phyloP scores from a whole-genome alignment of 2,113 vertebrate species.

The Calonectris borealis region DNA sequence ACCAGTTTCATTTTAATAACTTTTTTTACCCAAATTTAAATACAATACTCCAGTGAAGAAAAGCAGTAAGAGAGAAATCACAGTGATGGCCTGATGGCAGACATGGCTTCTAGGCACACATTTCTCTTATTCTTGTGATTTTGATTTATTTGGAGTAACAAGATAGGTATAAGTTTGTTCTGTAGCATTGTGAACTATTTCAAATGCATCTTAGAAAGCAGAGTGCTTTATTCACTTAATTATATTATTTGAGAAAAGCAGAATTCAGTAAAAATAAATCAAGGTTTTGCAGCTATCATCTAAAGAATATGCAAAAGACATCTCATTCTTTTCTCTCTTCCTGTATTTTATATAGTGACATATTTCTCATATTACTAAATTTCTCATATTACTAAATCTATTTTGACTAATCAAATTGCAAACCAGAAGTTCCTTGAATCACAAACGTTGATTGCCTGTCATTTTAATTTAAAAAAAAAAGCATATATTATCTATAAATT shows the following conservation, averaged over 20 bases:
- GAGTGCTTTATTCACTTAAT: background rate
- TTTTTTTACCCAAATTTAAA: background rate
- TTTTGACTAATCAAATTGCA: background rate
- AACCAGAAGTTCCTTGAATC: background rate
- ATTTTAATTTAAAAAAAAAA: background rate
- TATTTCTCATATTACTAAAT: background rate
- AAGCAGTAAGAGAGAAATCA: background rate
- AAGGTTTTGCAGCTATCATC: background rate
- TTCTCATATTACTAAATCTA: background rate
- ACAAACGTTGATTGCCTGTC: background rate
- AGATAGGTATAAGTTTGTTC: background rate
- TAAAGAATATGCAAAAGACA: background rate
- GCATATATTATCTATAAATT: background rate
- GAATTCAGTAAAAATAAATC: background rate
- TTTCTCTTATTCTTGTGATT: background rate
- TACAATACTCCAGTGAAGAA: background rate
- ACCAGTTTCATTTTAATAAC: background rate
- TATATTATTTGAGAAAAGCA: background rate
- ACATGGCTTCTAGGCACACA: background rate
- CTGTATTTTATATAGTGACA: background rate
- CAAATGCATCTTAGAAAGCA: background rate
- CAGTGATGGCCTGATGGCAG: background rate
- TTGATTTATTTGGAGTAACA: background rate
- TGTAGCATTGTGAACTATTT: background rate
- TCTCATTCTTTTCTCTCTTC: background rate